These are phyloP conservation scores for Trichomycterus rosablanca DNA, from an alignment of 2,113 vertebrate species.

Conservation along the genomic window DNA sequence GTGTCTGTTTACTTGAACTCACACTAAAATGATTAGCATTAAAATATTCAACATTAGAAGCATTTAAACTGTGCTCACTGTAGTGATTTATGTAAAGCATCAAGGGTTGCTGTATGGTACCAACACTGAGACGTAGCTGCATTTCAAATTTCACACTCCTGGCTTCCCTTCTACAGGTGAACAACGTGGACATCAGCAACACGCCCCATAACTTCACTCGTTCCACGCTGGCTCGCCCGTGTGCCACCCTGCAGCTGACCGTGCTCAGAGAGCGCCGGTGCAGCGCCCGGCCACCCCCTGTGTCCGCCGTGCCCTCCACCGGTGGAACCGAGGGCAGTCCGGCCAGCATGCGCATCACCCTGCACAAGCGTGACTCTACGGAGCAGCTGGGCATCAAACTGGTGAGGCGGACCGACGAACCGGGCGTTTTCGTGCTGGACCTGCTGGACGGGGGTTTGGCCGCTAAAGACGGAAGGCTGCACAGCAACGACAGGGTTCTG, in stretches of 20 bases:
- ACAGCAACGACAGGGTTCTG: constrained; percentile 87
- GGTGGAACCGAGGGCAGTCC: constrained; percentile 74
- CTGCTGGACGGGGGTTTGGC: constrained; percentile 91
- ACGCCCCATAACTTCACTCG: constrained; percentile 90
- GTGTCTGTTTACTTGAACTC: not conserved
- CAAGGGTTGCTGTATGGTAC: no score
- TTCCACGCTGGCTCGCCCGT: constrained; percentile 84
- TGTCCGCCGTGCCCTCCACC: constrained; percentile 57
- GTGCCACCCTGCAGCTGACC: constrained; percentile 82
- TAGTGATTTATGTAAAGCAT: no score
- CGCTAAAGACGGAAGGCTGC: constrained; percentile 86
- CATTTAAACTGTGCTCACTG: no score
- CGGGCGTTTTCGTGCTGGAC: constrained; percentile 91
- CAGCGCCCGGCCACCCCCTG: constrained; percentile 65
- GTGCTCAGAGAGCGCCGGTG: constrained; percentile 90
- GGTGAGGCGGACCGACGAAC: constrained; percentile 89
- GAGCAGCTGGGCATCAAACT: constrained; percentile 97
- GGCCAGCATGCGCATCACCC: constrained; percentile 79
- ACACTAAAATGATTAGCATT: no score
- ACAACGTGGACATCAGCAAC: constrained; percentile 92
- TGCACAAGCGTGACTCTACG: constrained; percentile 83
- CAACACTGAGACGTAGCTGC: no score
- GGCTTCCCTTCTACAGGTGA: constrained; percentile 75
- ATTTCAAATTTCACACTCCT: no score
- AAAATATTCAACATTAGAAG: no score